Evolutionary conservation across 2,113 vertebrate species (phyloP).

Genomic region (Macaca fascicularis): DNA sequence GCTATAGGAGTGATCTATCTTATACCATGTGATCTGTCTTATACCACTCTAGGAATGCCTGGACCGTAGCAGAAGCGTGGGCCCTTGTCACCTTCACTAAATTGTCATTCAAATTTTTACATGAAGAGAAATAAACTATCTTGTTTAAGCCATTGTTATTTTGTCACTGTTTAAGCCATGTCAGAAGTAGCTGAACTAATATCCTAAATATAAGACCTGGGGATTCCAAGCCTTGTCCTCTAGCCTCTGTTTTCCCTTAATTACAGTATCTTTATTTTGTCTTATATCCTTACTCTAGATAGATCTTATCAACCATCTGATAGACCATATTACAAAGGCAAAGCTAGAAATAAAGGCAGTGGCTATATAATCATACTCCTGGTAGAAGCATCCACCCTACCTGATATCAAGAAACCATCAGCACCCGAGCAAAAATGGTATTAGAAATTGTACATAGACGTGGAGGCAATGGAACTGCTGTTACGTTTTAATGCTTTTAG

Average conservation of each 20-base stretch:
- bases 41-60: not conserved
- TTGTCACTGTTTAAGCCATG: conserved; percentile 14
- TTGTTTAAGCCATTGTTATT: not conserved
- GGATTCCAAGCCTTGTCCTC: not conserved
- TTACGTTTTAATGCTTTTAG: not conserved
- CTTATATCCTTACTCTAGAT: conserved; percentile 15
- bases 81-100: not conserved
- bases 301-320: not conserved
- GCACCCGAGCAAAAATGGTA: not conserved
- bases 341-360: not conserved
- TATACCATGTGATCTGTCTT: not conserved
- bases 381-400: not conserved
- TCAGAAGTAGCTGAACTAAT: not conserved
- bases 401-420: not conserved
- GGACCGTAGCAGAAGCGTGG: not conserved
- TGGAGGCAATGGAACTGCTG: not conserved
- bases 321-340: not conserved
- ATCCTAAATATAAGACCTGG: conserved; percentile 2
- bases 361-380: not conserved
- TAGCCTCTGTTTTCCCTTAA: not conserved
- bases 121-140: not conserved
- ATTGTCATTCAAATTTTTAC: not conserved
- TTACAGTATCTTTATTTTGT: not conserved
- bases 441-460: not conserved
- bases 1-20: not conserved